Base-by-base conservation (phyloP, 2,888 invertebrate genomes). In the Ferdinandea cuprea region DNA sequence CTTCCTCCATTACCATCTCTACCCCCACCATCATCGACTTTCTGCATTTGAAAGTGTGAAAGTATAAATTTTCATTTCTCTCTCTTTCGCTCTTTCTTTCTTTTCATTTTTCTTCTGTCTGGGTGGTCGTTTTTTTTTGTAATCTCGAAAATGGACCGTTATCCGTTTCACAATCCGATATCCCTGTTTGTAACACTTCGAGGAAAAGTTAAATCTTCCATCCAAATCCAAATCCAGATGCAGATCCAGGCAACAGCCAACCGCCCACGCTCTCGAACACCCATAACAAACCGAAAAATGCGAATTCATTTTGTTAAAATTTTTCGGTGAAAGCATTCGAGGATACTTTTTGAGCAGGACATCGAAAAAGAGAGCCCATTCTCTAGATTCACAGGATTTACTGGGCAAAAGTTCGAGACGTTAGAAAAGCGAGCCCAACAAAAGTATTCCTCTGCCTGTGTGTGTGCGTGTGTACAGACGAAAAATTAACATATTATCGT, bases 401-500 rank as follows among this genome's bases (percentile, higher is more conserved):
- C 63, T 63, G 28, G 58, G 35, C 28, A 58, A 32, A 58, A 72
- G 54, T 72, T 78, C 37, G 48, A 58, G 30, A 37, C 28, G 11
- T 48, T 50, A 40, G 37, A 48, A 30, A 25, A 40, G 63, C 6
- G 15, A 40, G 63, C 6, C 21, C 30, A 15, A 28, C 8, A 42
- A 17, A 11, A 56, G 59, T 66, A 40, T 58, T 66, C 56, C 42
- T 72, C 50, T 37, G n/a, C n/a, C n/a, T n/a, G n/a, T n/a, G n/a
- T n/a, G n/a, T n/a, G n/a, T n/a, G n/a, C n/a, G n/a, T n/a, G n/a
- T n/a, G n/a, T n/a, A 19, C 66, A 48, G 71, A 68, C 40, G 40
- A 13, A 13, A 56, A 71, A 77, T 77, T 77, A 56, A 58, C 77
- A 77, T 77, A 71, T 77, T 77, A 63, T 77, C 77, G 63, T 78